Conservation (phyloP, 2,888 invertebrate genomes). For the Amitus sp. region DNA sequence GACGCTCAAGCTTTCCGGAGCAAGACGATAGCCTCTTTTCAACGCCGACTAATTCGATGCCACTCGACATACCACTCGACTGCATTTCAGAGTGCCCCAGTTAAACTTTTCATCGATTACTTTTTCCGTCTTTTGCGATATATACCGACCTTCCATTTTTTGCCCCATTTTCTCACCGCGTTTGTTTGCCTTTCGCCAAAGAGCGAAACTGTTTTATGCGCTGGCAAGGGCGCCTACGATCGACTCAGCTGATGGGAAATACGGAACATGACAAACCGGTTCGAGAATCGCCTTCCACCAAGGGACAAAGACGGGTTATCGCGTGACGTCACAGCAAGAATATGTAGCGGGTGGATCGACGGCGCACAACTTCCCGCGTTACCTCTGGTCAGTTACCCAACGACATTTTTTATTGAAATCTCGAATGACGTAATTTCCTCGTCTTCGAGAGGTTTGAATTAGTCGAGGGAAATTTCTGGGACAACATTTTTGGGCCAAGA, state of each 20-base stretch:
- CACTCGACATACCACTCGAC: neutral
- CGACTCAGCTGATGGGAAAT: conserved; percentile 56
- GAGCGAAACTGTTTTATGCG: conserved; percentile 11
- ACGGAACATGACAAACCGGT: conserved; percentile 58
- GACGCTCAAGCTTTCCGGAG: conserved; percentile 22
- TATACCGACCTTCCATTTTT: too few species aligned
- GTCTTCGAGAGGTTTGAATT: too few species aligned
- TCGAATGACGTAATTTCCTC: too few species aligned
- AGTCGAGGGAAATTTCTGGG: too few species aligned
- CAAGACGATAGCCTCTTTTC: conserved; percentile 31
- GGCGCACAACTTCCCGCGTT: conserved; percentile 39
- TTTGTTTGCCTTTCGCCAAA: too few species aligned
- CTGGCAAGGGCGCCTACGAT: conserved; percentile 12
- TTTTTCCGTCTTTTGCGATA: neutral
- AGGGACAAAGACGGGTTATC: conserved; percentile 62
- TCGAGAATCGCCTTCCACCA: conserved; percentile 54
- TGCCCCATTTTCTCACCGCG: too few species aligned
- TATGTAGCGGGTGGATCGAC: conserved; percentile 49
- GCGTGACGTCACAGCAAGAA: conserved; percentile 55
- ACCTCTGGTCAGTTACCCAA: conserved; percentile 54
- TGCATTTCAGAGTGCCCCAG: conserved; percentile 2
- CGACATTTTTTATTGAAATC: neutral
- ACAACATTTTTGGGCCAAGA: too few species aligned
- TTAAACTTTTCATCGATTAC: neutral
- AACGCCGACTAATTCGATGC: neutral